These are phyloP conservation scores for Cephus runcator DNA, from an alignment of 2,888 invertebrate genomes.

Conservation along the genomic window DNA sequence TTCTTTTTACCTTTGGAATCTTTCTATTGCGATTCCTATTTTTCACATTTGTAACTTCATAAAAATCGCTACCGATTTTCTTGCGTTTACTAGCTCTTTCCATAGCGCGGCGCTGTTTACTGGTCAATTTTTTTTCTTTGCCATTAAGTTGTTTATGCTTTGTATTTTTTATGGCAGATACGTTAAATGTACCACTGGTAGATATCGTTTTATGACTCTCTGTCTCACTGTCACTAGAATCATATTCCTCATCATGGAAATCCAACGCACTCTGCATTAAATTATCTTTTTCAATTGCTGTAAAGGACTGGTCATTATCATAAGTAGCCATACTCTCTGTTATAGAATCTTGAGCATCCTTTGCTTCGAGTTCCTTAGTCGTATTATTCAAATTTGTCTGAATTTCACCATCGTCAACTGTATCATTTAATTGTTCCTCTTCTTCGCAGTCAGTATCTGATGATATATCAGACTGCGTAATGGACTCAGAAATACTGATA, in stretches of 20 bases:
- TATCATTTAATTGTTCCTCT: constrained; percentile 55
- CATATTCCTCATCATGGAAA: constrained; percentile 63
- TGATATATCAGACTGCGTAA: constrained; percentile 4
- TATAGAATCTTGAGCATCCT: constrained; percentile 34
- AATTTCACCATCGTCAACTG: constrained; percentile 72
- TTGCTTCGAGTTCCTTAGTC: constrained; percentile 11
- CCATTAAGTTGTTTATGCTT: constrained; percentile 37
- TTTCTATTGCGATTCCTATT: constrained; percentile 84
- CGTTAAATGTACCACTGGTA: constrained; percentile 64
- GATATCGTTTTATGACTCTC: constrained; percentile 66
- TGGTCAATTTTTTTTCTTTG: constrained; percentile 72
- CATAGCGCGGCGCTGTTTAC: constrained; percentile 79
- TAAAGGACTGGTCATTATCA: constrained; percentile 37
- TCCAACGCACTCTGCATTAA: constrained; percentile 56
- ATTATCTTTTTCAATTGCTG: constrained; percentile 64
- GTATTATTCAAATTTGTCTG: neutral
- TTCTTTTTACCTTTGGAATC: constrained; percentile 49
- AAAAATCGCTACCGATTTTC: constrained; percentile 89
- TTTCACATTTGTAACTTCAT: constrained; percentile 89
- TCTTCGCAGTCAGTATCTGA: neutral
- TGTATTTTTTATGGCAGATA: constrained; percentile 64
- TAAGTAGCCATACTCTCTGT: constrained; percentile 26
- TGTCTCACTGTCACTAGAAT: constrained; percentile 69
- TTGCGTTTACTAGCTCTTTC: constrained; percentile 81
- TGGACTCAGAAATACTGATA: constrained; percentile 12